These are phyloP conservation scores for Pristiophorus japonicus DNA, from an alignment of 2,113 vertebrate species.

Conservation along the genomic window DNA sequence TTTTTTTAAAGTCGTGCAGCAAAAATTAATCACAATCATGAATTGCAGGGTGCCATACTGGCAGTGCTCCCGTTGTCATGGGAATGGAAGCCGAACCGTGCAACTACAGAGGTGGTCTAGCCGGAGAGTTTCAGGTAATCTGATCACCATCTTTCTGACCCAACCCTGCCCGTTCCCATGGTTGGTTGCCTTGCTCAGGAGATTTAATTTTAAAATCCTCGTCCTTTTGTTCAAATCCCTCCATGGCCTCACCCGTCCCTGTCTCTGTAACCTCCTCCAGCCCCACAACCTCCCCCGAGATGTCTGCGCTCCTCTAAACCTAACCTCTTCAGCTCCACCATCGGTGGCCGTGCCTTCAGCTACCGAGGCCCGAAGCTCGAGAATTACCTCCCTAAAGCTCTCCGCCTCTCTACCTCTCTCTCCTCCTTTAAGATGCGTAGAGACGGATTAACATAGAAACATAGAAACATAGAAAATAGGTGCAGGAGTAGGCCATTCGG, in stretches of 20 bases:
- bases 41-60: slow-evolving; percentile 66
- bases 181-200: neutral
- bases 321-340: too few species aligned
- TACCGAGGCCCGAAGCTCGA: too few species aligned
- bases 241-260: neutral
- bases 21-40: accelerated
- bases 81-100: slow-evolving; percentile 67
- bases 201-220: neutral
- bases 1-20: neutral
- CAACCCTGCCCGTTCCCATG: neutral
- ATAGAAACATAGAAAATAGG: too few species aligned
- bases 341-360: too few species aligned
- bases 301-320: too few species aligned
- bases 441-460: too few species aligned
- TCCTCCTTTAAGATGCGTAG: too few species aligned
- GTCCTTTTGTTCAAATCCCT: neutral
- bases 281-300: neutral
- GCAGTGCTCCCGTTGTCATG: slow-evolving; percentile 52
- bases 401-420: too few species aligned
- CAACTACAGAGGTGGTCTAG: slow-evolving; percentile 67
- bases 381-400: too few species aligned
- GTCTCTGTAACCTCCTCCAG: neutral
- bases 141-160: neutral
- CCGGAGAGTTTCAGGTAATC: slow-evolving; percentile 74
- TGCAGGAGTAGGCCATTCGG: too few species aligned